These are phyloP conservation scores for Ephestia elutella DNA, from an alignment of 1,140 invertebrate species.

Conservation along the genomic window DNA sequence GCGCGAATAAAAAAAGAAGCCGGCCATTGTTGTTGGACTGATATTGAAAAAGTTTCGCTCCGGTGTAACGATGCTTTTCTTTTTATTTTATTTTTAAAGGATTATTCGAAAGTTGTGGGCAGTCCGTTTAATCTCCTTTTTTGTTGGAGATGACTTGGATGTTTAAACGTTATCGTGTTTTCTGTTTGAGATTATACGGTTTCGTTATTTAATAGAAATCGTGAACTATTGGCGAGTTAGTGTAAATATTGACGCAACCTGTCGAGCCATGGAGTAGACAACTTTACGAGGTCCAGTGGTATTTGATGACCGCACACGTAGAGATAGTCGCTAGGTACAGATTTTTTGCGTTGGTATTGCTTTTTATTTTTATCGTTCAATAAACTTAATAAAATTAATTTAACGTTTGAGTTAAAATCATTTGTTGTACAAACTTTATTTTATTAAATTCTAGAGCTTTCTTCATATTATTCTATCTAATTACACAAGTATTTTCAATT, in stretches of 20 bases:
- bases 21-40: conserved; percentile 47
- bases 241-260: conserved; percentile 45
- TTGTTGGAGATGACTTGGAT: conserved; percentile 42
- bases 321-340: no score
- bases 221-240: conserved; percentile 35
- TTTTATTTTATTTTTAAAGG: conserved; percentile 46
- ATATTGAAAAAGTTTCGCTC: conserved; percentile 64
- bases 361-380: no score
- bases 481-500: no score
- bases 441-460: no score
- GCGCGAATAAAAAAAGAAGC: conserved; percentile 35
- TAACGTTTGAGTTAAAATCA: no score
- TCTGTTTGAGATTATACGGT: conserved; percentile 26
- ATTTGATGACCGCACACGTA: neutral
- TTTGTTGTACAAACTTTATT: no score
- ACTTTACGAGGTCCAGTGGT: neutral
- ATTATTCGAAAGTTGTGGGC: conserved; percentile 44
- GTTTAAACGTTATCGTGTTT: conserved; percentile 26
- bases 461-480: no score
- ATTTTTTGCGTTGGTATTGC: no score
- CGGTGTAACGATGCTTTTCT: conserved; percentile 28
- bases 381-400: no score
- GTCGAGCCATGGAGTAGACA: conserved; percentile 12
- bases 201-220: conserved; percentile 26
- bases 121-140: conserved; percentile 34